These are phyloP conservation scores for Eulacestoma nigropectus DNA, from an alignment of 2,113 vertebrate genomes.

Conservation along the genomic window DNA sequence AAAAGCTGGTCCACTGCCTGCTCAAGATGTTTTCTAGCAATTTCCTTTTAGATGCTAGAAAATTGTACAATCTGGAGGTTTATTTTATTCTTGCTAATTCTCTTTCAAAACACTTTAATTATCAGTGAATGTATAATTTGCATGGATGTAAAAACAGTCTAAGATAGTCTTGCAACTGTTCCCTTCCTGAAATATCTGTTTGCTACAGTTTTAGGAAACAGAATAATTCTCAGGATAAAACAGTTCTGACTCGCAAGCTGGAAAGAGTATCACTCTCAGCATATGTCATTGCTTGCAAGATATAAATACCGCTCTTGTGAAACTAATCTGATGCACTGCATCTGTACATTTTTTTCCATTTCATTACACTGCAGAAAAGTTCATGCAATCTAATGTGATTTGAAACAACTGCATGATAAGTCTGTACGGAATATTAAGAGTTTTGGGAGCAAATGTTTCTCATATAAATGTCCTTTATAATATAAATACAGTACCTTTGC, in stretches of 20 bases:
- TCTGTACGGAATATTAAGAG: background rate
- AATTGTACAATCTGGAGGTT: background rate
- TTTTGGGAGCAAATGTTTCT: background rate
- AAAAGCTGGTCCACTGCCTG: background rate
- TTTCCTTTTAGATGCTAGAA: background rate
- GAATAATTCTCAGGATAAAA: background rate
- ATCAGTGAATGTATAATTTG: background rate
- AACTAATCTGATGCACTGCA: conserved; percentile 8
- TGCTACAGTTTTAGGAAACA: conserved; percentile 2
- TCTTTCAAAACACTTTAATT: conserved; percentile 14
- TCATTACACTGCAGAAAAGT: conserved; percentile 23
- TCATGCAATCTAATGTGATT: conserved; percentile 11
- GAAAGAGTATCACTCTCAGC: background rate
- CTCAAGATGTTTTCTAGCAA: background rate
- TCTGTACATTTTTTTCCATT: background rate
- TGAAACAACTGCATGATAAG: background rate
- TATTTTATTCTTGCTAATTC: background rate
- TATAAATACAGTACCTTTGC: background rate
- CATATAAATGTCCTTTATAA: background rate
- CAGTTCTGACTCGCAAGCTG: background rate
- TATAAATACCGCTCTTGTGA: background rate
- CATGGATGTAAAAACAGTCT: background rate
- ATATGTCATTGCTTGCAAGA: background rate
- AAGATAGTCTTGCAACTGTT: conserved; percentile 9
- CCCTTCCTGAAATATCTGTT: background rate